phyloP scores from a whole-genome alignment of 2,888 invertebrate species.

The Drosophila sordidula region DNA sequence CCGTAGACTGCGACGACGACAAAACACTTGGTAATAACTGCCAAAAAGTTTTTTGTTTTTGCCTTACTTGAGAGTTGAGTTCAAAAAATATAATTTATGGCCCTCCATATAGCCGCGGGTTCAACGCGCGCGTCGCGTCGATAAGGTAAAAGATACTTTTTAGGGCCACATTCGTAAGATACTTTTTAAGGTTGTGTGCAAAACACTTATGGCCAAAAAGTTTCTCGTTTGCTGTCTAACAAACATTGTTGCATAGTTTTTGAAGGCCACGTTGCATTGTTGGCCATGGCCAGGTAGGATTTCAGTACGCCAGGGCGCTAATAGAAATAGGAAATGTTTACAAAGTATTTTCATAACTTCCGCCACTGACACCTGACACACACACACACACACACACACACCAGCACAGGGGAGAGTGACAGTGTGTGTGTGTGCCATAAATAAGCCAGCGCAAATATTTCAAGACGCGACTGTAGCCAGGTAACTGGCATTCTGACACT shows the following conservation, averaged over 20 bases:
- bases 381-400: constrained; percentile 29
- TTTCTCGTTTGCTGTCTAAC: constrained; percentile 66
- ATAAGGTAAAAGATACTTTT: constrained; percentile 66
- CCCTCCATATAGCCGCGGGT: constrained; percentile 71
- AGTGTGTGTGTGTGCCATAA: constrained; percentile 56
- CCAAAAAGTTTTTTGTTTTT: constrained; percentile 73
- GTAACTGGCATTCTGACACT: constrained; percentile 73
- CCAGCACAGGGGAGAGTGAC: constrained; percentile 6
- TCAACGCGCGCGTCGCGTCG: constrained; percentile 64
- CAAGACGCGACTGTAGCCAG: constrained; percentile 53
- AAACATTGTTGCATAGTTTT: constrained; percentile 79
- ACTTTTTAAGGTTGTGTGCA: constrained; percentile 48
- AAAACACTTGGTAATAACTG: constrained; percentile 82
- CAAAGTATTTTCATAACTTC: constrained; percentile 85
- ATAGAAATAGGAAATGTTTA: constrained; percentile 83
- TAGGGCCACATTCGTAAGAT: constrained; percentile 44
- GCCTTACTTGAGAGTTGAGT: constrained; percentile 66
- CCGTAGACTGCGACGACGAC: constrained; percentile 65
- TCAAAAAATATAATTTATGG: constrained; percentile 83
- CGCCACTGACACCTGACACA: constrained; percentile 83
- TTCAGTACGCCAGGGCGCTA: constrained; percentile 57
- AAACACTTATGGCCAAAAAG: constrained; percentile 76
- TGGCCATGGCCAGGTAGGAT: constrained; percentile 9
- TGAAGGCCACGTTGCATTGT: constrained; percentile 62
- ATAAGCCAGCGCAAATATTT: constrained; percentile 73